phyloP scores from a whole-genome alignment of 2,888 invertebrate species.

The Petrophora chlorosata region DNA sequence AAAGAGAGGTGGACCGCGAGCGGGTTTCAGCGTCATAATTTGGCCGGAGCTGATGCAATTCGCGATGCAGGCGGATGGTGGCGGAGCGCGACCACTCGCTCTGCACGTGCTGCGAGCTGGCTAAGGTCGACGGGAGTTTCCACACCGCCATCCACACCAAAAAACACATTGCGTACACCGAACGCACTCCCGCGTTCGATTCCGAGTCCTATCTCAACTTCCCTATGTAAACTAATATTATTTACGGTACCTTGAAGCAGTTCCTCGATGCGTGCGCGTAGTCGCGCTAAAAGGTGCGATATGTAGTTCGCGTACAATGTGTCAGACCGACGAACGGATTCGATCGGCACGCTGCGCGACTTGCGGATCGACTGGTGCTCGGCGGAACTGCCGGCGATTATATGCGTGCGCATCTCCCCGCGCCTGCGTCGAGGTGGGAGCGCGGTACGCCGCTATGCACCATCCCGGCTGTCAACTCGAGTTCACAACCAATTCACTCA shows the following conservation, averaged over 20 bases:
- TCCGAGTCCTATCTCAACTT: conserved; percentile 3
- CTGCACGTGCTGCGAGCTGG: conserved; percentile 47
- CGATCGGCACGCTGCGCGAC: conserved; percentile 57
- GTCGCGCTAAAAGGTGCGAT: conserved; percentile 51
- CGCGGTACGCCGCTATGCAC: conserved; percentile 42
- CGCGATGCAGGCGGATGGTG: conserved; percentile 54
- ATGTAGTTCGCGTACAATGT: conserved; percentile 45
- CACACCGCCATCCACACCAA: conserved; percentile 45
- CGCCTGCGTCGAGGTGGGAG: conserved; percentile 74
- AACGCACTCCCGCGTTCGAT: conserved; percentile 35
- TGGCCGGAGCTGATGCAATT: conserved; percentile 58
- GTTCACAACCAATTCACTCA: conserved; percentile 51
- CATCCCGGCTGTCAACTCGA: conserved; percentile 29
- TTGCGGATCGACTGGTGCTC: conserved; percentile 72
- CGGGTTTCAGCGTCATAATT: conserved; percentile 42
- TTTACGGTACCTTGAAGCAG: conserved; percentile 37
- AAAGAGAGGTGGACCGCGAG: conserved; percentile 43
- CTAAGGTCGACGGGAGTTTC: conserved; percentile 57
- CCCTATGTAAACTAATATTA: conserved; percentile 8
- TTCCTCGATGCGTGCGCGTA: conserved; percentile 43
- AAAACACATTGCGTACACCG: conserved; percentile 37
- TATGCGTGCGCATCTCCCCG: conserved; percentile 78
- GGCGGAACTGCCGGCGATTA: conserved; percentile 63
- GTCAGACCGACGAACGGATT: conserved; percentile 42
- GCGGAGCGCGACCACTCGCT: conserved; percentile 48